These are phyloP conservation scores for Lacerta bilineata DNA, from an alignment of 2,797 vertebrate species.

Conservation along the genomic window DNA sequence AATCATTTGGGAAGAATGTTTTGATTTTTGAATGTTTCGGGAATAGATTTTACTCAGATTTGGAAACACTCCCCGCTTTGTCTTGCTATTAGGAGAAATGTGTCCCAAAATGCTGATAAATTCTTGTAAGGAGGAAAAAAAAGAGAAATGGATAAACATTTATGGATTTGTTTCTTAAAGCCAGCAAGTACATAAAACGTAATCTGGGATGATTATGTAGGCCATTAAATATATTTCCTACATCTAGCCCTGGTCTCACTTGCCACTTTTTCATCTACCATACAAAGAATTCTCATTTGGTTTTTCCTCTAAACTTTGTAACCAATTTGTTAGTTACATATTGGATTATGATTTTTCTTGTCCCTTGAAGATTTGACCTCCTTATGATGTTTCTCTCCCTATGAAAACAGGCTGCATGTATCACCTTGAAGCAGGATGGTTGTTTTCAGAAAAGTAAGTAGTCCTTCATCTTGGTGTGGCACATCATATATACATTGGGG, in stretches of 20 bases:
- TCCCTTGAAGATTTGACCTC: conserved; percentile 19
- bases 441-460: conserved; percentile 75
- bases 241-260: not conserved
- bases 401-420: conserved; percentile 57
- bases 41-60: no score
- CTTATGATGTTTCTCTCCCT: conserved; percentile 46
- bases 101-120: no score
- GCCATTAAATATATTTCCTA: conserved; percentile 7
- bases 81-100: no score
- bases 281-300: not conserved
- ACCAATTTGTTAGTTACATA: not conserved
- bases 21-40: not conserved
- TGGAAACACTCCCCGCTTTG: no score
- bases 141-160: no score
- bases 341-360: not conserved
- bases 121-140: no score
- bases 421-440: conserved; percentile 69
- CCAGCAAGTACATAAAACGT: not conserved
- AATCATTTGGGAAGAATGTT: not conserved
- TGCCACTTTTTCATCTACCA: not conserved
- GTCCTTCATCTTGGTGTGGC: conserved; percentile 28
- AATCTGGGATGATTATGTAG: not conserved
- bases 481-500: not conserved
- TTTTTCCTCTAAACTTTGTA: not conserved
- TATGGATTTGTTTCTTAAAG: not conserved